phyloP scores from a whole-genome alignment of 2,113 vertebrate genomes.

The Indri indri region DNA sequence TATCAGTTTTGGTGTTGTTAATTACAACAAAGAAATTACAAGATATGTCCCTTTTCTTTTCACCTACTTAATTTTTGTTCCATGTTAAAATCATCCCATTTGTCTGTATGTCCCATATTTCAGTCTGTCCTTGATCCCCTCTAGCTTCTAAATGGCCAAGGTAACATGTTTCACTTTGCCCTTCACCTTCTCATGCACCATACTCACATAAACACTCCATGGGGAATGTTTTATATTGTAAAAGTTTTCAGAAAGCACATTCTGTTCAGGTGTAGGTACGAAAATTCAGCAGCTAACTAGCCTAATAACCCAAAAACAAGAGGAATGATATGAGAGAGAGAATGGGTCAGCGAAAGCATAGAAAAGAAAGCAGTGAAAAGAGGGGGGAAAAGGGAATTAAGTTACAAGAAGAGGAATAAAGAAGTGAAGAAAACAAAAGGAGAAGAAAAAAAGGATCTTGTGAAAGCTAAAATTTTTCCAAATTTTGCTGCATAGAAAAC shows the following conservation, averaged over 20 bases:
- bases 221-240: not conserved
- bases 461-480: not conserved
- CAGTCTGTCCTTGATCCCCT: not conserved
- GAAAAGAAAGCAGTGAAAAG: not conserved
- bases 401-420: not conserved
- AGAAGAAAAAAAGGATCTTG: not conserved
- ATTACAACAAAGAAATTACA: not conserved
- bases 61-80: not conserved
- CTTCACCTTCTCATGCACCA: not conserved
- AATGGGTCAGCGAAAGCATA: not conserved
- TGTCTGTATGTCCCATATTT: not conserved
- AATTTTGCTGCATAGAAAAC: slow-evolving; percentile 2
- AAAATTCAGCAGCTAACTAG: not conserved
- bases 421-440: not conserved
- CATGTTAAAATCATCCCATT: not conserved
- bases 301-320: not conserved
- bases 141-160: not conserved
- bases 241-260: not conserved
- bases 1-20: not conserved
- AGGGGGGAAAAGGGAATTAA: not conserved
- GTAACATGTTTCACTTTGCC: not conserved
- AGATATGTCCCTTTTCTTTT: not conserved
- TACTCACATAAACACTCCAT: not conserved
- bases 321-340: not conserved
- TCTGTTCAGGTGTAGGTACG: not conserved